Base-by-base conservation (phyloP, 1,140 invertebrate genomes). In the Drosophila busckii region DNA sequence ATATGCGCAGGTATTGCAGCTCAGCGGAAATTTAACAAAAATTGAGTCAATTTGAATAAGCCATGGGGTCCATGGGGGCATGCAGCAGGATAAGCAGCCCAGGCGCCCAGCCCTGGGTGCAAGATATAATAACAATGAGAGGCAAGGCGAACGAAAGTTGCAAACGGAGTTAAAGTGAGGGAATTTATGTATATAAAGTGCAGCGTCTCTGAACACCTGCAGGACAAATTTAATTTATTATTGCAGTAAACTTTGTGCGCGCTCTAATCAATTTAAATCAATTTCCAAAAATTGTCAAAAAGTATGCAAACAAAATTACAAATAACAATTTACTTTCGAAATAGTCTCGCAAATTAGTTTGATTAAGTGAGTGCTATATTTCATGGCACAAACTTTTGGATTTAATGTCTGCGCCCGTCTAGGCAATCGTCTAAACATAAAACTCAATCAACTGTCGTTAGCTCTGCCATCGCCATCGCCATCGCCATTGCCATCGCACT, bases 41-140 rank as follows among this genome's bases (percentile, higher is more conserved):
- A 80, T 80, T 80, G 59, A 82, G 45, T 80, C 65, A 82, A 82
- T 82, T 80, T 82, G 75, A 80, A 82, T 80, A 80, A 80, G 69
- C 69, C 34, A 46, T 26, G 35, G 42, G 59, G n/a, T n/a, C n/a
- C 42, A 29, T 34, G 37, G n/a, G n/a, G n/a, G n/a, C n/a, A n/a
- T n/a, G n/a, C n/a, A 42, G 45, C 17, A 29, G 48, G 29, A 59
- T 49, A 59, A 38, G 34, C 32, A 44, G 53, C 48, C 20, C 8
- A 38, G 32, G 26, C 48, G 32, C 35, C 13, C 60, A 31, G 29
- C 44, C 42, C 15, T 22, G 26, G 9, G 20, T 31, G 20, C 35
- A 45, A 12, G 28, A 48, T 16, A 52, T 55, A 60, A 68, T 46
- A 60, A 59, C 48, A 60, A 59, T 55, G 40, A 29, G 44, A 44